Percentiles rank a stretch among this genome's conserved stretches.
Conservation (phyloP, 2,113 vertebrate genomes). For the Verasper variegatus region DNA sequence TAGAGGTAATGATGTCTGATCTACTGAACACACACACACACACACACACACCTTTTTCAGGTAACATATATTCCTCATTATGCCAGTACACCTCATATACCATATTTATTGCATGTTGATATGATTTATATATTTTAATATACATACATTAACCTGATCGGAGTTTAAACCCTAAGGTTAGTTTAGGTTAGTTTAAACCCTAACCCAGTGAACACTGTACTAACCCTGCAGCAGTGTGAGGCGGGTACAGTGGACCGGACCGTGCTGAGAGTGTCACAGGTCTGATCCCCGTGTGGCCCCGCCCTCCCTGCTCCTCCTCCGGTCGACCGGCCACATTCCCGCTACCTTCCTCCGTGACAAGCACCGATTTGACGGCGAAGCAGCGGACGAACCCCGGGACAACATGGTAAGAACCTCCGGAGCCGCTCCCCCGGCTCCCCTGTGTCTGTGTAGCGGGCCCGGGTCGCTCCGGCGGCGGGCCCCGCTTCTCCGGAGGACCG, state of each 20-base stretch:
- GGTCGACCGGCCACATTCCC: constrained; percentile 74
- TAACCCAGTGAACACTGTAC: no score
- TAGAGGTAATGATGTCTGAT: no score
- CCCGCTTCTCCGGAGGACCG: neutral
- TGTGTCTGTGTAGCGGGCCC: neutral
- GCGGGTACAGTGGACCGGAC: neutral
- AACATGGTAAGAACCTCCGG: constrained; percentile 85
- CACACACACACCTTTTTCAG: no score
- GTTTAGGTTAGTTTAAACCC: no score
- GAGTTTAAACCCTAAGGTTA: no score
- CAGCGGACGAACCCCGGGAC: constrained; percentile 62
- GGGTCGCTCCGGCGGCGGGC: neutral
- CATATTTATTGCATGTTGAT: no score
- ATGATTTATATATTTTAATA: no score
- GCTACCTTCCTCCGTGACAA: constrained; percentile 65
- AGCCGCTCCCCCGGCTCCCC: neutral
- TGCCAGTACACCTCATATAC: no score
- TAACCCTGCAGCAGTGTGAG: no score
- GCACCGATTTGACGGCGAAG: constrained; percentile 51
- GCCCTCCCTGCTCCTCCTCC: constrained; percentile 6
- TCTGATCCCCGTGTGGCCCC: constrained; percentile 2
- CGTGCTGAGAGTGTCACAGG: neutral
- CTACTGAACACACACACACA: no score
- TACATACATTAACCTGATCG: no score
- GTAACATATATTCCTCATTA: no score